Evolutionary conservation across 1,140 invertebrate genomes (phyloP).

Genomic region (Drosophila lacteicornis): DNA sequence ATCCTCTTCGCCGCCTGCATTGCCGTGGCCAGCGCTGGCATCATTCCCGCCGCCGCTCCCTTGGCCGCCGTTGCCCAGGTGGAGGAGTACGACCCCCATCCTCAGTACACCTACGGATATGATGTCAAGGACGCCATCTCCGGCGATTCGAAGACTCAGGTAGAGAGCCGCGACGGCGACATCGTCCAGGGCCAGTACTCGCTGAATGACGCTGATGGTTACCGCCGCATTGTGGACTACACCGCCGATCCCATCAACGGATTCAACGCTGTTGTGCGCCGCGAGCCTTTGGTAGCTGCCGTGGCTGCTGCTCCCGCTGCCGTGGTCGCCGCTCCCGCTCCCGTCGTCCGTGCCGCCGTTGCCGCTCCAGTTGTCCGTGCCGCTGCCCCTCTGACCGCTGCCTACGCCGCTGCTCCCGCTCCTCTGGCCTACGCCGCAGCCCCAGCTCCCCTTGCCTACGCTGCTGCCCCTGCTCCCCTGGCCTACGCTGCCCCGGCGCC

Average conservation of each 20-base stretch:
- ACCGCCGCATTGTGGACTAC: conserved; percentile 83
- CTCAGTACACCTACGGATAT: conserved; percentile 89
- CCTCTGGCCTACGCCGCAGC: conserved; percentile 33
- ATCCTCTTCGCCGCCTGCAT: conserved; percentile 79
- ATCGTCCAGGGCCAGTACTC: conserved; percentile 84
- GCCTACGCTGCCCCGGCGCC: conserved; percentile 65
- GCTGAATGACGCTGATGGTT: conserved; percentile 85
- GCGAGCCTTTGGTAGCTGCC: conserved; percentile 80
- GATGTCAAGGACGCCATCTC: conserved; percentile 88
- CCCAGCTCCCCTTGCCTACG: conserved; percentile 60
- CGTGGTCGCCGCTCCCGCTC: conserved; percentile 69
- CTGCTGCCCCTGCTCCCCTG: conserved; percentile 45
- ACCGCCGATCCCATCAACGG: conserved; percentile 85
- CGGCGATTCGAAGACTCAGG: conserved; percentile 84
- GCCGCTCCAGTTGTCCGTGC: conserved; percentile 55
- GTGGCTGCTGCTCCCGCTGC: conserved; percentile 67
- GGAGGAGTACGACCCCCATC: conserved; percentile 87
- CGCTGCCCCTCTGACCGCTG: conserved; percentile 28
- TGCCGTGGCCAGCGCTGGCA: conserved; percentile 76
- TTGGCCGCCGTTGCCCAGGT: conserved; percentile 84
- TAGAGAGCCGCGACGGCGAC: conserved; percentile 85
- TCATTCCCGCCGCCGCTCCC: conserved; percentile 82
- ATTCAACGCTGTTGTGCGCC: conserved; percentile 85
- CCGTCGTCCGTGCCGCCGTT: conserved; percentile 55
- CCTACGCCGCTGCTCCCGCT: conserved; percentile 51